These are phyloP conservation scores for Drosophila athabasca DNA, from an alignment of 1,140 invertebrate genomes.

Conservation along the genomic window DNA sequence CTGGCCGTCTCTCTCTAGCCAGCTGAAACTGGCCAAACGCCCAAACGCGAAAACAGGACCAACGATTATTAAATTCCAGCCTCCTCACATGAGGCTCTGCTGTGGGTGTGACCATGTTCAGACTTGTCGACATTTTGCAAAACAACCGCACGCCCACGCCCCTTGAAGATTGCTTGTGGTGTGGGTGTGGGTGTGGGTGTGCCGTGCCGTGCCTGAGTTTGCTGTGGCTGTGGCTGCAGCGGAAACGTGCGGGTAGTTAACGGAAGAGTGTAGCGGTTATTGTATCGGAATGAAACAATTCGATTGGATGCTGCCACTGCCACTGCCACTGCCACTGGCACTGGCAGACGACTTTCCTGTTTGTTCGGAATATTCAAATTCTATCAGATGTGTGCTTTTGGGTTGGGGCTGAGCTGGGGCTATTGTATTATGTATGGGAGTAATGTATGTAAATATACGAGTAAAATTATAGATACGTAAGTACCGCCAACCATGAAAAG, in stretches of 20 bases:
- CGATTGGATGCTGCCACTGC: conserved; percentile 52
- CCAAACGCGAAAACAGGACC: conserved; percentile 40
- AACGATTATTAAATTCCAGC: conserved; percentile 12
- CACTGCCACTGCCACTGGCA: conserved; percentile 9
- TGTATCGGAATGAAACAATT: conserved; percentile 73
- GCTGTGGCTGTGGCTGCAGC: conserved; percentile 26
- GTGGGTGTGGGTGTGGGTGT: neutral
- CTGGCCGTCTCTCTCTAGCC: conserved; percentile 36
- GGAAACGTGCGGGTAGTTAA: conserved; percentile 69
- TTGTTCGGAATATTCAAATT: conserved; percentile 44
- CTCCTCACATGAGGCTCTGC: conserved; percentile 7
- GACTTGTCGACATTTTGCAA: conserved; percentile 55
- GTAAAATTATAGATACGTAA: too few relatives aligned
- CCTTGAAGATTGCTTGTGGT: neutral
- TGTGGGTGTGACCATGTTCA: conserved; percentile 51
- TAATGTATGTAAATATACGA: neutral
- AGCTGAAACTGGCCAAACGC: neutral
- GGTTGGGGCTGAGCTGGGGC: neutral
- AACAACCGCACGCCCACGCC: conserved; percentile 28
- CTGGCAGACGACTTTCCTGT: conserved; percentile 17
- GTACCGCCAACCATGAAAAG: neutral
- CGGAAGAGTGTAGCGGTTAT: conserved; percentile 63
- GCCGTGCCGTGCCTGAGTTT: neutral
- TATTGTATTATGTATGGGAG: too few relatives aligned
- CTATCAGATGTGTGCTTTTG: conserved; percentile 12